These are phyloP conservation scores for Metridium senile DNA, from an alignment of 92 coral and sea anemone genomes.

Conservation along the genomic window DNA sequence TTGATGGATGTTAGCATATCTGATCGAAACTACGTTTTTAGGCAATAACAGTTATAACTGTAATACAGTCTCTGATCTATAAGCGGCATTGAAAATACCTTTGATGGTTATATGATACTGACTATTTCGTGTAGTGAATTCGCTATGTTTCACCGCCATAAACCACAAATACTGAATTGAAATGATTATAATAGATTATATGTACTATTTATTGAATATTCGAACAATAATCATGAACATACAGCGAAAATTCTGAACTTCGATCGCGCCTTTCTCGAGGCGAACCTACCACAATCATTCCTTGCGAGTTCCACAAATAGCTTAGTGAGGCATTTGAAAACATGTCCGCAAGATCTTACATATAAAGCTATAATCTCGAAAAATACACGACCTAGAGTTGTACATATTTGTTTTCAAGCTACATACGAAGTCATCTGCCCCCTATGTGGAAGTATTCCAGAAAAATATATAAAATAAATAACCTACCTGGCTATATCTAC, in stretches of 20 bases:
- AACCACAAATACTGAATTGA: slow-evolving; percentile 21
- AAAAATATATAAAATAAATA: slow-evolving; percentile 6
- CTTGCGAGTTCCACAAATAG: slow-evolving; percentile 80
- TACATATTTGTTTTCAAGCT: not conserved
- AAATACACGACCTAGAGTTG: not conserved
- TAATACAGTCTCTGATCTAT: not conserved
- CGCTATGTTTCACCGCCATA: not conserved
- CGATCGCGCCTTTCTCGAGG: slow-evolving; percentile 5
- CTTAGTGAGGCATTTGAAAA: slow-evolving; percentile 43
- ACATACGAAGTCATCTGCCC: not conserved
- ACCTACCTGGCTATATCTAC: slow-evolving; percentile 97
- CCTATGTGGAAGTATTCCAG: not conserved
- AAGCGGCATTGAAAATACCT: slow-evolving; percentile 12
- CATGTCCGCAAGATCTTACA: not conserved
- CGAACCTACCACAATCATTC: slow-evolving; percentile 8
- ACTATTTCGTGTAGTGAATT: slow-evolving; percentile 1
- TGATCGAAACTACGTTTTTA: not conserved
- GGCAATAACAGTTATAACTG: not conserved
- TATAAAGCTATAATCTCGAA: not conserved
- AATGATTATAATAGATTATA: slow-evolving; percentile 6
- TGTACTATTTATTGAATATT: not conserved
- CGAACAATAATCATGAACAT: slow-evolving; percentile 11
- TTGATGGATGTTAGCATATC: not conserved
- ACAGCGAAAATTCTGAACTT: not conserved
- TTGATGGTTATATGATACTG: slow-evolving; percentile 27